Evolutionary conservation across 1,140 invertebrate genomes (phyloP), one percentile per base, ranked within the genome.

Genomic region (Patella vulgata): DNA sequence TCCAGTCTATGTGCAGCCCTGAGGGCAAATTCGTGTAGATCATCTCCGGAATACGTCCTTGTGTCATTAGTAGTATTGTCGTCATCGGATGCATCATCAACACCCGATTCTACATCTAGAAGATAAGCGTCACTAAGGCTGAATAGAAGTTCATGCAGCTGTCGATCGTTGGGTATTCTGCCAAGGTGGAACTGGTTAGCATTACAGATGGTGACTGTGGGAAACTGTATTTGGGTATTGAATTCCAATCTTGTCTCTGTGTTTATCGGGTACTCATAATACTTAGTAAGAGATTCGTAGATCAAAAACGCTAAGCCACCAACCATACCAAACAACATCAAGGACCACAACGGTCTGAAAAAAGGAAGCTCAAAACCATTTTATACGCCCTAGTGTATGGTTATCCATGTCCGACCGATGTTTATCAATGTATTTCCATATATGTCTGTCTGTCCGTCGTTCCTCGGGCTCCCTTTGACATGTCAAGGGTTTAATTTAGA

Each of bases 121-220:
- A 59, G 0, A 19, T 33, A 36, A 3, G 27, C 30, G 27, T 50
- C 44, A 19, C 56, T 59, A 27, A 59, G 1, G 5, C 27, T 11
- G 46, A 31, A 48, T 14, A 59, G 27, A 8, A 59, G 44, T 2
- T 4, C 25, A 21, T 19, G 5, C 23, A 59, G 11, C 5, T 19
- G 11, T 12, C 2, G 9, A 31, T 48, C 44, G 46, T 50, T 33
- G 8, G 44, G 44, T 19, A 59, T 33, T 25, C 56, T 12, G 9
- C 25, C 27, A 3, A 14, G 28, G 44, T 59, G 31, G 31, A 48
- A 59, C 56, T 59, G 56, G 44, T 59, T 59, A 17, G 50, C 28
- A 46, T 59, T 59, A 33, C 56, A 59, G 46, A 59, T 59, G 46
- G 56, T 59, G n/a, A 48, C 44, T 4, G 56, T 46, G 1, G 56